Conservation (phyloP, 53 echinoderm and acorn worm species). For the Paelopatides confundens region DNA sequence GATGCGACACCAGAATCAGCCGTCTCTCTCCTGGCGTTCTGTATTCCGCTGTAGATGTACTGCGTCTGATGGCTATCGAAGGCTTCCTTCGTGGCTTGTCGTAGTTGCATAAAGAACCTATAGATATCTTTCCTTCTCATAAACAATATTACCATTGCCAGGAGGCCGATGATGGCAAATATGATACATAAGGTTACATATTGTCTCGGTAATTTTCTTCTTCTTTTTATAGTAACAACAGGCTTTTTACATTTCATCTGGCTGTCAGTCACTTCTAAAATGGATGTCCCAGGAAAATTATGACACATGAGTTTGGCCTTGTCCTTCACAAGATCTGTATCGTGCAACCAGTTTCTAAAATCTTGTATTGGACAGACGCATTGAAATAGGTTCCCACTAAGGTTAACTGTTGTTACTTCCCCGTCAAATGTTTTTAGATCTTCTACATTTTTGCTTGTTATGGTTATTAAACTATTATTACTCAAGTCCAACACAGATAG, state of each 20-base stretch:
- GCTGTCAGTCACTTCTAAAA: conserved; percentile 4
- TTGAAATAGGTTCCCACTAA: conserved; percentile 73
- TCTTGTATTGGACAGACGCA: conserved; percentile 71
- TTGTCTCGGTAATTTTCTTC: conserved; percentile 46
- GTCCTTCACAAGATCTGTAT: conserved; percentile 54
- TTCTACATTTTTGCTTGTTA: conserved; percentile 46
- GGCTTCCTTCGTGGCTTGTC: conserved; percentile 81
- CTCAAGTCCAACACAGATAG: conserved; percentile 72
- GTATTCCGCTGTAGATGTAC: conserved; percentile 81
- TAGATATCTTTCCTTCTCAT: conserved; percentile 83
- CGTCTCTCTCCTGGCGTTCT: conserved; percentile 76
- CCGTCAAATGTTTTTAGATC: conserved; percentile 49
- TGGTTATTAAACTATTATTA: conserved; percentile 57
- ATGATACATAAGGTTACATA: conserved; percentile 82
- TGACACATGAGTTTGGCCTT: conserved; percentile 52
- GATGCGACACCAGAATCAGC: conserved; percentile 80
- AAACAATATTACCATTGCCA: conserved; percentile 80
- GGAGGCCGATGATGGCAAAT: conserved; percentile 74
- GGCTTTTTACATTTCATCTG: conserved; percentile 42
- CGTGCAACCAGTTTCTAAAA: conserved; percentile 77
- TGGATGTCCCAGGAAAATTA: background rate
- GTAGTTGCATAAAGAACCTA: conserved; percentile 65
- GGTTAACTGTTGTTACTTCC: conserved; percentile 39
- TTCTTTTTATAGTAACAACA: background rate
- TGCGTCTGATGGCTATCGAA: conserved; percentile 76